These are phyloP conservation scores for Mobula birostris DNA, from an alignment of 2,113 vertebrate genomes.

Conservation along the genomic window DNA sequence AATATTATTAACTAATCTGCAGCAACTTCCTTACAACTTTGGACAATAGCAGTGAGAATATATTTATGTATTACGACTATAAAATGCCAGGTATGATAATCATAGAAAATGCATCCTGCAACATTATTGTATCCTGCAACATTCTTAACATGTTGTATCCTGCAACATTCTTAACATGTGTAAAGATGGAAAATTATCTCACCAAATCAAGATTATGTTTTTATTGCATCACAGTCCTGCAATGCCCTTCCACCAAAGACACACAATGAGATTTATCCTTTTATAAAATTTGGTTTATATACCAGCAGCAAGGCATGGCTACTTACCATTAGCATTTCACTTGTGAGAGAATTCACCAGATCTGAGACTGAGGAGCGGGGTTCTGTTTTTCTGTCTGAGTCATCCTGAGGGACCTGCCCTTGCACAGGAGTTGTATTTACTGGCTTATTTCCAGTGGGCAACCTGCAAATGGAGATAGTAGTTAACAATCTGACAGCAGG, in stretches of 20 bases:
- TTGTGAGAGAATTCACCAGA: constrained; percentile 92
- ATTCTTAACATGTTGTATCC: too few relatives aligned
- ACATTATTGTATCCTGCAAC: too few relatives aligned
- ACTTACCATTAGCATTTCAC: constrained; percentile 97
- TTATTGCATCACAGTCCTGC: not conserved
- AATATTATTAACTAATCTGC: not conserved
- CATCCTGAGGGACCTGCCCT: constrained; percentile 75
- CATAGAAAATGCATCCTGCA: not conserved
- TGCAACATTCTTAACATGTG: not conserved
- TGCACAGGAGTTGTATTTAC: constrained; percentile 65
- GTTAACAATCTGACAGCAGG: not conserved
- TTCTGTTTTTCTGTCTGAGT: constrained; percentile 70
- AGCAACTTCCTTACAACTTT: not conserved
- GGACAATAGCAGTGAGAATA: not conserved
- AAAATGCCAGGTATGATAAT: too few relatives aligned
- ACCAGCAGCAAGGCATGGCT: not conserved
- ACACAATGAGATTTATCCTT: not conserved
- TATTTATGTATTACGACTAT: not conserved
- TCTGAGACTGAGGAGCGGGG: constrained; percentile 86
- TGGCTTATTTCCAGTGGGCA: constrained; percentile 72
- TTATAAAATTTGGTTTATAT: not conserved
- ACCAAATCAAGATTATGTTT: not conserved
- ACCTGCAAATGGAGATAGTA: constrained; percentile 55
- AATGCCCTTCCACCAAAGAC: not conserved
- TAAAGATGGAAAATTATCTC: not conserved